phyloP scores from a whole-genome alignment of 2,113 vertebrate genomes.

The Odocoileus virginianus region DNA sequence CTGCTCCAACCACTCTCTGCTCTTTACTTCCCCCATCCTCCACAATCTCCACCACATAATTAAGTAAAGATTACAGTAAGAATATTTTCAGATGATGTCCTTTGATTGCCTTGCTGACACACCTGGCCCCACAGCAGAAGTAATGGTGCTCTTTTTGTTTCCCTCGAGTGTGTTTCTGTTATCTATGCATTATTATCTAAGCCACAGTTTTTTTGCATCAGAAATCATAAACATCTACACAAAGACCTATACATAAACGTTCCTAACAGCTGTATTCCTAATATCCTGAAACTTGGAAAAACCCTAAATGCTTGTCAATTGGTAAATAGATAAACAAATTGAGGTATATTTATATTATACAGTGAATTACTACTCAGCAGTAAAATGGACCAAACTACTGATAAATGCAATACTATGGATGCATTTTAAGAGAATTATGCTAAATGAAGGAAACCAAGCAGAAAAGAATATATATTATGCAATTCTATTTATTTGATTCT shows the following conservation, averaged over 20 bases:
- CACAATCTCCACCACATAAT: no score
- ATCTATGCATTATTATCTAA: not conserved
- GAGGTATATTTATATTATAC: fast-evolving
- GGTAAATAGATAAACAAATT: not conserved
- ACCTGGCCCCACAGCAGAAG: not conserved
- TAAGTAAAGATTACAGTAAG: not conserved
- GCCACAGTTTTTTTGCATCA: no score
- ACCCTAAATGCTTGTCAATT: not conserved
- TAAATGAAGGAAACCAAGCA: not conserved
- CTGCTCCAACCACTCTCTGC: not conserved
- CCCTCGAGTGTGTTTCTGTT: not conserved
- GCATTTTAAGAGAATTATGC: not conserved
- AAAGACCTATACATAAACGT: not conserved
- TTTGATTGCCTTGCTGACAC: not conserved
- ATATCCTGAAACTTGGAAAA: not conserved
- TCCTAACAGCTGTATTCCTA: not conserved
- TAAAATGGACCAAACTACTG: not conserved
- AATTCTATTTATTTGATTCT: not conserved
- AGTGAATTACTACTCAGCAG: not conserved
- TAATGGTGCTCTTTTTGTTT: not conserved
- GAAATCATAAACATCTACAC: not conserved
- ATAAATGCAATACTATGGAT: no score
- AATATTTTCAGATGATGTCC: not conserved
- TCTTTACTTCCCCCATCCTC: not conserved
- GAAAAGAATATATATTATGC: not conserved